Percentiles rank a stretch among this genome's conserved stretches.
phyloP scores from a whole-genome alignment of 2,888 invertebrate species.

The Acronicta leporina region DNA sequence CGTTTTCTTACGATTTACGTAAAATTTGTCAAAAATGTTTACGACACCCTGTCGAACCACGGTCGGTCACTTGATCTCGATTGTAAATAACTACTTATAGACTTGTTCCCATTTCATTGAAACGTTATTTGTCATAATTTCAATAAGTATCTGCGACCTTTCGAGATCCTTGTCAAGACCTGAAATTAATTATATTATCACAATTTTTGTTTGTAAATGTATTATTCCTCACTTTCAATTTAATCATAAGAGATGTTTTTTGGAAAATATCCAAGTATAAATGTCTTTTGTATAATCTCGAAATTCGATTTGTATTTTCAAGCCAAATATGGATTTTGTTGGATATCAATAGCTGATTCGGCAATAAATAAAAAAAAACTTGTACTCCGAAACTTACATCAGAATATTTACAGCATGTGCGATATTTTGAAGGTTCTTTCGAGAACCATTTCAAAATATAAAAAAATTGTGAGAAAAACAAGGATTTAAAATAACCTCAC shows the following conservation, averaged over 20 bases:
- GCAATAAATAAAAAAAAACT: too few relatives aligned
- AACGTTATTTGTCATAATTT: conserved; percentile 20
- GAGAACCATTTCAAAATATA: too few relatives aligned
- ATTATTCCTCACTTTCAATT: conserved; percentile 1
- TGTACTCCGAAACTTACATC: too few relatives aligned
- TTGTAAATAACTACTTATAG: conserved; percentile 35
- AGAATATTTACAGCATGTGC: too few relatives aligned
- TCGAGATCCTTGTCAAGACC: not conserved
- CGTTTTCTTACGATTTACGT: conserved; percentile 33
- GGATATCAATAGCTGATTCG: not conserved
- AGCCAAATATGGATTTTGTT: not conserved
- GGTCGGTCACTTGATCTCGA: conserved; percentile 14
- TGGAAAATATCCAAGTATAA: not conserved
- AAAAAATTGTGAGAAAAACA: too few relatives aligned
- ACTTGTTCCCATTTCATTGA: conserved; percentile 15
- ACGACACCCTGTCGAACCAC: conserved; percentile 32
- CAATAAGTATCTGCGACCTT: conserved; percentile 1
- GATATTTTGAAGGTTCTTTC: too few relatives aligned
- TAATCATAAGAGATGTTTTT: conserved; percentile 1
- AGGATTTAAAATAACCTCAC: too few relatives aligned
- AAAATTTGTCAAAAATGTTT: conserved; percentile 47
- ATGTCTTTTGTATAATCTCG: not conserved
- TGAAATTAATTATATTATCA: not conserved
- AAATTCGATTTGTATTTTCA: too few relatives aligned
- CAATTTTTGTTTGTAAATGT: not conserved